Evolutionary conservation across 2,113 vertebrate genomes (phyloP).

Genomic region (Etheostoma spectabile): DNA sequence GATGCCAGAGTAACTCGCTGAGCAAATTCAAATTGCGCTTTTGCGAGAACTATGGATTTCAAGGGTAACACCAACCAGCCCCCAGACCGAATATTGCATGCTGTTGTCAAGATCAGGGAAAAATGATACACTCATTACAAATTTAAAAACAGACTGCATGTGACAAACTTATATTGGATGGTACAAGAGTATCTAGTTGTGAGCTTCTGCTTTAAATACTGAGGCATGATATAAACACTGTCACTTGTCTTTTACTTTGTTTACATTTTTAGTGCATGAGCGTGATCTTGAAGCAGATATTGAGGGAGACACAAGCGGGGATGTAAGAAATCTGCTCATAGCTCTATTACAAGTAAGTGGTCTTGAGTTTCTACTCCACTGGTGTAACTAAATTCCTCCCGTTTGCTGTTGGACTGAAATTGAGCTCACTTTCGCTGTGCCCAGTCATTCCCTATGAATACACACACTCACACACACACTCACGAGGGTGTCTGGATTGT

Average conservation of each 20-base stretch:
- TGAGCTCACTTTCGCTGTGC: conserved; percentile 52
- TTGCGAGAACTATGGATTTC: no score
- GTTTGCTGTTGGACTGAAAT: conserved; percentile 45
- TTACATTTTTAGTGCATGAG: conserved; percentile 78
- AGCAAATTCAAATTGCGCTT: no score
- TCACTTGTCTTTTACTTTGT: neutral
- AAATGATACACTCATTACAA: neutral
- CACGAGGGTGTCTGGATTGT: neutral
- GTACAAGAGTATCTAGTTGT: neutral
- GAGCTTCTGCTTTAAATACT: neutral
- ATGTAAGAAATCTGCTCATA: conserved; percentile 82
- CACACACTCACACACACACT: conserved; percentile 27
- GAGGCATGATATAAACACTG: neutral
- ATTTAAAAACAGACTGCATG: neutral
- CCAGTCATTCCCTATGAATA: conserved; percentile 24
- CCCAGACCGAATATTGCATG: no score
- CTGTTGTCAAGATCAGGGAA: no score
- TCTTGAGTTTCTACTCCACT: conserved; percentile 29
- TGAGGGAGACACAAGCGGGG: conserved; percentile 85
- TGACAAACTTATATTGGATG: neutral
- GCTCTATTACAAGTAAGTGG: conserved; percentile 79
- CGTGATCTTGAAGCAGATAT: conserved; percentile 84
- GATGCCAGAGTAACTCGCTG: no score
- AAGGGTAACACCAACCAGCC: no score
- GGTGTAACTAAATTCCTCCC: conserved; percentile 40